These are phyloP conservation scores for Dipodomys stephensi DNA, from an alignment of 2,113 vertebrate genomes.

Conservation along the genomic window DNA sequence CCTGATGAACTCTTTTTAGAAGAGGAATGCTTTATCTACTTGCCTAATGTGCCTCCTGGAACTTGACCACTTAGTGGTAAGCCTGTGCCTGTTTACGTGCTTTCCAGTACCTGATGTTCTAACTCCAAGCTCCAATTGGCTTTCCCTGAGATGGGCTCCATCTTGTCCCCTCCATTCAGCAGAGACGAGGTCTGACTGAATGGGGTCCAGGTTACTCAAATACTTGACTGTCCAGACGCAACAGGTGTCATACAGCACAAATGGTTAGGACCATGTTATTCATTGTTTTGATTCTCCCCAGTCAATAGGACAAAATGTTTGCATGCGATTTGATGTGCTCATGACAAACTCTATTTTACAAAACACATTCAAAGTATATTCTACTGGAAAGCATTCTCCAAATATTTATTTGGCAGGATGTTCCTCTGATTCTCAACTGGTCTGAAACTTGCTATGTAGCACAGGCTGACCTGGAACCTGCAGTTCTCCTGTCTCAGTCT, in stretches of 20 bases:
- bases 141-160: neutral
- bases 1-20: neutral
- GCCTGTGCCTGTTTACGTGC: neutral
- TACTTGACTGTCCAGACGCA: neutral
- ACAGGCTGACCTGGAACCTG: no score
- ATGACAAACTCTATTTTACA: neutral
- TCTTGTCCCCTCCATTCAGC: no score
- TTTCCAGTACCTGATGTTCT: neutral
- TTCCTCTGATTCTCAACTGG: no score
- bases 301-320: neutral
- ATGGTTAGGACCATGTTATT: neutral
- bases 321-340: neutral
- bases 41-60: neutral
- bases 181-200: neutral
- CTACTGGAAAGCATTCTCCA: neutral
- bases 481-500: no score
- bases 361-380: neutral
- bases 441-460: no score
- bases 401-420: neutral
- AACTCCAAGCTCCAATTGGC: neutral
- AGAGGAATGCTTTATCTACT: fast-evolving
- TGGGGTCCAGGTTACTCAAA: neutral
- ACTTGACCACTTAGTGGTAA: neutral
- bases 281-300: neutral
- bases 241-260: fast-evolving